Evolutionary conservation across 1,140 invertebrate genomes (phyloP).

Genomic region (Bombus cullumanus): DNA sequence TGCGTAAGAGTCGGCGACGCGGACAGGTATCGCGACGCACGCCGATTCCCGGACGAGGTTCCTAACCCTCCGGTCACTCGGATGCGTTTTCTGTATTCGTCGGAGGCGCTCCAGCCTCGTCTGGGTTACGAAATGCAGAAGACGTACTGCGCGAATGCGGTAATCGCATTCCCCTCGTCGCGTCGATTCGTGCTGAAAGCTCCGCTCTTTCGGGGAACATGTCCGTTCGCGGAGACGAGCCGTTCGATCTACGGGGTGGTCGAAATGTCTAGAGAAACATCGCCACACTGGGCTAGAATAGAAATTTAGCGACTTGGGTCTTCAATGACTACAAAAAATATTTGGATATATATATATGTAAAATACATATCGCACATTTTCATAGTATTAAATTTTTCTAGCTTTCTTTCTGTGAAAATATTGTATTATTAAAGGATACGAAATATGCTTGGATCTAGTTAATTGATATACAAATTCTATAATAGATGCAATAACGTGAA

Average conservation of each 20-base stretch:
- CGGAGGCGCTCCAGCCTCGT: constrained; percentile 63
- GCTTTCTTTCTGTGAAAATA: no score
- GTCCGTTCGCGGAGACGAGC: constrained; percentile 12
- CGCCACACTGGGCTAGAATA: no score
- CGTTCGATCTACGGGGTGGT: constrained; percentile 25
- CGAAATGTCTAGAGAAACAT: background rate
- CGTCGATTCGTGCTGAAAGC: constrained; percentile 55
- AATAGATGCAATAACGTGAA: no score
- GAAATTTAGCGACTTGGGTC: no score
- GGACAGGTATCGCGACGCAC: constrained; percentile 10
- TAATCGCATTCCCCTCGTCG: constrained; percentile 63
- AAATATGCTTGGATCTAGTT: no score
- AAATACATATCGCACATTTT: no score
- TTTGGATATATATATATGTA: no score
- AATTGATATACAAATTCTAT: no score
- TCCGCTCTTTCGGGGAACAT: constrained; percentile 44
- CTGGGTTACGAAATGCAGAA: constrained; percentile 68
- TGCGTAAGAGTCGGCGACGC: constrained; percentile 49
- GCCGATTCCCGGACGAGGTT: constrained; percentile 55
- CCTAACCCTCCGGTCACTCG: constrained; percentile 56
- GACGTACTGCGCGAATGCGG: constrained; percentile 60
- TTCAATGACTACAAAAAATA: no score
- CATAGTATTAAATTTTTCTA: no score
- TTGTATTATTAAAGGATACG: no score
- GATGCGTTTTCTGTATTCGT: constrained; percentile 64